Percentiles rank a stretch among this genome's conserved stretches.
Conservation (phyloP, 2,113 vertebrate genomes). For the Amphiprion percula region DNA sequence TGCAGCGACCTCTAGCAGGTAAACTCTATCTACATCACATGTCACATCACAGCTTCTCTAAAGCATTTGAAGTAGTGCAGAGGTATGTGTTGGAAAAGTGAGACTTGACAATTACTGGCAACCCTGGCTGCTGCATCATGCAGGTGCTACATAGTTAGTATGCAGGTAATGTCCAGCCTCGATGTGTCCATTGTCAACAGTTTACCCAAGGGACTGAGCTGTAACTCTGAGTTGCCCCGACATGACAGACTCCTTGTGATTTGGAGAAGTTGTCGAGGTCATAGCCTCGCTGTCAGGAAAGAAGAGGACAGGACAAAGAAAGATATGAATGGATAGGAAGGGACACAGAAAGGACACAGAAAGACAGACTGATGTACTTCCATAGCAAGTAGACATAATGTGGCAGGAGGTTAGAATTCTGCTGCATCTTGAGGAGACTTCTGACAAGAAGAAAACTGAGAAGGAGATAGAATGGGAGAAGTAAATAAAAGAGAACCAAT, state of each 20-base stretch:
- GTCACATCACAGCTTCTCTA: too few species aligned
- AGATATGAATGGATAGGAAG: constrained; percentile 11
- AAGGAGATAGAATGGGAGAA: neutral
- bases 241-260: constrained; percentile 48
- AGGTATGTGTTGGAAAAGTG: neutral
- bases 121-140: neutral
- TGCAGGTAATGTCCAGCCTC: constrained; percentile 28
- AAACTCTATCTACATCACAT: too few species aligned
- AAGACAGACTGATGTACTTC: constrained; percentile 7
- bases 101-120: constrained; percentile 8
- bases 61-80: neutral
- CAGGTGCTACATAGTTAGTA: constrained; percentile 45
- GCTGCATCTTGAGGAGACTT: constrained; percentile 9
- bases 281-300: constrained; percentile 31
- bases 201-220: constrained; percentile 45
- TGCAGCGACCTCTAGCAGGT: too few species aligned
- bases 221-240: constrained; percentile 41
- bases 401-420: constrained; percentile 1
- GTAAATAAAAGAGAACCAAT: neutral
- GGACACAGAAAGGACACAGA: too few species aligned
- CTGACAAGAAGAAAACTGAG: neutral
- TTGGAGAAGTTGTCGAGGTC: constrained; percentile 46
- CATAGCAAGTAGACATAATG: neutral
- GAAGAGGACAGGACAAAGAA: neutral
- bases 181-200: constrained; percentile 33